phyloP scores from a whole-genome alignment of 2,113 vertebrate genomes.

The Jacana jacana region DNA sequence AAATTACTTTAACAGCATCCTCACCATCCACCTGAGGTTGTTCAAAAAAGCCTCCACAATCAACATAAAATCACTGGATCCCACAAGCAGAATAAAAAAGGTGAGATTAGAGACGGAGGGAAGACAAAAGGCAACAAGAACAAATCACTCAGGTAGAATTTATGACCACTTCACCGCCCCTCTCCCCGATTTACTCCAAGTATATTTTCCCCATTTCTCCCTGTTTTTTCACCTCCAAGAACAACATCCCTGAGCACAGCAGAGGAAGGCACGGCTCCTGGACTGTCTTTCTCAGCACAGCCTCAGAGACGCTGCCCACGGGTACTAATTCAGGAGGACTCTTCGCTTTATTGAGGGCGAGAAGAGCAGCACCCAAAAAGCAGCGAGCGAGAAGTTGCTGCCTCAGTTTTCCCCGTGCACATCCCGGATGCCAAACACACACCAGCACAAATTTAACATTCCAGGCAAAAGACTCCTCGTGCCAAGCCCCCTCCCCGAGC shows the following conservation, averaged over 20 bases:
- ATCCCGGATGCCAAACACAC: not conserved
- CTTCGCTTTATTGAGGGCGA: not conserved
- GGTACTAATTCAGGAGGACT: not conserved
- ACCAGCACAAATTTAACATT: not conserved
- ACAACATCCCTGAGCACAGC: not conserved
- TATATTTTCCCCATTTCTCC: not conserved
- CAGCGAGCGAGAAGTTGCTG: not conserved
- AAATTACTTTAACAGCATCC: not conserved
- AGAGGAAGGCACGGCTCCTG: not conserved
- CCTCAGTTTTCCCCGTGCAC: not conserved
- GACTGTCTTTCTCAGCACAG: not conserved
- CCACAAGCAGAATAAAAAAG: too few relatives aligned
- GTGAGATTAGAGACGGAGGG: not conserved
- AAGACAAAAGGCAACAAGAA: not conserved
- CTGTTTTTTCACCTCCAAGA: not conserved
- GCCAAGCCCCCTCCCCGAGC: constrained; percentile 16
- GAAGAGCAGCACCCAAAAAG: not conserved
- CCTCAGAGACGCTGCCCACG: not conserved
- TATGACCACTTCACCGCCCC: not conserved
- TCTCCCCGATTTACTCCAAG: not conserved
- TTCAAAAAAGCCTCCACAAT: not conserved
- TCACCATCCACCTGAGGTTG: not conserved
- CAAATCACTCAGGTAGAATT: not conserved
- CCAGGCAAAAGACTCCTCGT: not conserved
- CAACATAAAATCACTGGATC: not conserved